Evolutionary conservation across 2,797 vertebrate genomes (phyloP).

Genomic region (Chiroxiphia lanceolata): DNA sequence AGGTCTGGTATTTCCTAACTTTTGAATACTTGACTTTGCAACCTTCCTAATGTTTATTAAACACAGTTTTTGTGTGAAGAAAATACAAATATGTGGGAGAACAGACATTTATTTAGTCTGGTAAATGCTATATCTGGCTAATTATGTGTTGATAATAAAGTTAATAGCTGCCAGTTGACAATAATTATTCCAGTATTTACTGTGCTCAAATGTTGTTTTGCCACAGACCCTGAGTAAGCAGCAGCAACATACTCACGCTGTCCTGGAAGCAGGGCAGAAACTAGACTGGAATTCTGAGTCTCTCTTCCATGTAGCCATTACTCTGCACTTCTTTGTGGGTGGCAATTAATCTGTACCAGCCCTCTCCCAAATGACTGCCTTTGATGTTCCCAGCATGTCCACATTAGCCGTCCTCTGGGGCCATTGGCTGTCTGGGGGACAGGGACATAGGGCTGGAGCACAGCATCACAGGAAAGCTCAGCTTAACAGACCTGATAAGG

Average conservation of each 20-base stretch:
- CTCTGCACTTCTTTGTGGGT: conserved; percentile 17
- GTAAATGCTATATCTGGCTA: conserved; percentile 49
- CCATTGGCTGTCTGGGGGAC: neutral
- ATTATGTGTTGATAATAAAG: conserved; percentile 61
- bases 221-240: conserved; percentile 17
- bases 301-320: neutral
- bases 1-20: neutral
- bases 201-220: conserved; percentile 26
- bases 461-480: neutral
- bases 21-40: conserved; percentile 2
- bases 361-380: conserved; percentile 12
- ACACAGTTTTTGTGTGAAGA: conserved; percentile 42
- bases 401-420: neutral
- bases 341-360: conserved; percentile 46
- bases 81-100: conserved; percentile 46
- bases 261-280: conserved; percentile 10
- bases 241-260: neutral
- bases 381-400: conserved; percentile 14
- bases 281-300: neutral
- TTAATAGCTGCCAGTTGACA: conserved; percentile 59
- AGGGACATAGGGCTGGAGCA: neutral
- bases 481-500: conserved; percentile 14
- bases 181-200: conserved; percentile 43
- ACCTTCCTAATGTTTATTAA: neutral
- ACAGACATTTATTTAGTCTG: conserved; percentile 56